Evolutionary conservation across 2,797 vertebrate genomes (phyloP).

Genomic region (Ctenochaetus hawaiiensis): DNA sequence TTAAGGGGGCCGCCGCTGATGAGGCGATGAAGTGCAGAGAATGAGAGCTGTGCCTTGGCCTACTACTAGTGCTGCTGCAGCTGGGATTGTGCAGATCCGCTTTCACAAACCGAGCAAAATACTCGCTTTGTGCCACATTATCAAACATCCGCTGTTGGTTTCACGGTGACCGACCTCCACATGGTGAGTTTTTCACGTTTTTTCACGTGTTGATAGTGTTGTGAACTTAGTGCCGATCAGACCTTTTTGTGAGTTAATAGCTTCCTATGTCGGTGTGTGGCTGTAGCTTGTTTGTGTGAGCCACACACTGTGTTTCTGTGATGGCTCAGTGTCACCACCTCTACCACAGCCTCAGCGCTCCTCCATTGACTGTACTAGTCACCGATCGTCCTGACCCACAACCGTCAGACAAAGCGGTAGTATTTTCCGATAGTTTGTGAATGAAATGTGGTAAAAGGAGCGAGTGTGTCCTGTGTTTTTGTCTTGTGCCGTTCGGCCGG

Average conservation of each 20-base stretch:
- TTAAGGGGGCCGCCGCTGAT: slow-evolving; percentile 79
- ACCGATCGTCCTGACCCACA: slow-evolving; percentile 66
- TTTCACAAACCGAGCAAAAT: slow-evolving; percentile 83
- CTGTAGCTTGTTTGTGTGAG: slow-evolving; percentile 79
- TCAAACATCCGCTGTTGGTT: slow-evolving; percentile 76
- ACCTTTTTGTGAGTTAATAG: slow-evolving; percentile 61
- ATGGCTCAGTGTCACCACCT: slow-evolving; percentile 80
- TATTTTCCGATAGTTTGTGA: slow-evolving; percentile 57
- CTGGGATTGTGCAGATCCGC: slow-evolving; percentile 86
- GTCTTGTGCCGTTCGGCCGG: slow-evolving; percentile 68
- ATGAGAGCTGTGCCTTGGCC: slow-evolving; percentile 87
- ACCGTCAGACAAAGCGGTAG: slow-evolving; percentile 51
- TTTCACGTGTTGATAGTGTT: slow-evolving; percentile 65
- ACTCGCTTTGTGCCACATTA: slow-evolving; percentile 78
- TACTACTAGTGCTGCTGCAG: slow-evolving; percentile 82
- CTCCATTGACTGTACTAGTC: slow-evolving; percentile 56
- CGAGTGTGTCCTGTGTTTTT: slow-evolving; percentile 64
- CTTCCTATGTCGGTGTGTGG: slow-evolving; percentile 77
- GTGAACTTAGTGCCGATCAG: slow-evolving; percentile 68
- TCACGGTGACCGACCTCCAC: slow-evolving; percentile 83
- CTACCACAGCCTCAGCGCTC: slow-evolving; percentile 56
- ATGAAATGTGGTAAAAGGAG: slow-evolving; percentile 42
- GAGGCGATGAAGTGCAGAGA: slow-evolving; percentile 84
- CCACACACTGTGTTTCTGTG: slow-evolving; percentile 64
- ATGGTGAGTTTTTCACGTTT: slow-evolving; percentile 86